A percentile compares a stretch with the other conserved stretches of the same genome.
Conservation (phyloP, 2,888 invertebrate species). For the Ophraella communa region DNA sequence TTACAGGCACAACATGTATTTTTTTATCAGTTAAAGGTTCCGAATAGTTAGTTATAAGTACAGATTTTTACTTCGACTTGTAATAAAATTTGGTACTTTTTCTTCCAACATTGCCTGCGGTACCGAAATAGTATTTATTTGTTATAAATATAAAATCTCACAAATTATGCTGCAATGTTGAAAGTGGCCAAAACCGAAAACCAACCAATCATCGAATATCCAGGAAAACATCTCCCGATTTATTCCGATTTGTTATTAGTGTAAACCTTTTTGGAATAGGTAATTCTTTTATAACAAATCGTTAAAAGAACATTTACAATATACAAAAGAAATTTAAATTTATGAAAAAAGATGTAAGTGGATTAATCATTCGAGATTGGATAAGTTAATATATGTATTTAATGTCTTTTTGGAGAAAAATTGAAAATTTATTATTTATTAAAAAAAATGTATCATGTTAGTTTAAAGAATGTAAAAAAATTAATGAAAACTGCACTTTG, state of each 20-base stretch:
- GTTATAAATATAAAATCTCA: no score
- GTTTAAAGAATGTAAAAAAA: no score
- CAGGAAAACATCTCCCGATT: background rate
- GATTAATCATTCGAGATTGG: conserved; percentile 6
- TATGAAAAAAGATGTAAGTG: background rate
- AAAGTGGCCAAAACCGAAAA: background rate
- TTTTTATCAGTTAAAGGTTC: conserved; percentile 26
- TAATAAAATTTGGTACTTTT: background rate
- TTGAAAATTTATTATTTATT: background rate
- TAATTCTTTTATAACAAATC: background rate
- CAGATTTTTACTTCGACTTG: background rate
- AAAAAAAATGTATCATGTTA: no score
- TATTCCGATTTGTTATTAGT: background rate
- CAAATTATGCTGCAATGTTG: background rate
- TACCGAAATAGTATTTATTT: background rate
- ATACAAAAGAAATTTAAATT: background rate
- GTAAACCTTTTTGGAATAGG: conserved; percentile 1
- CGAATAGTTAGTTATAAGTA: conserved; percentile 15
- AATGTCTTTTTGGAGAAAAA: background rate
- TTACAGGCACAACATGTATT: conserved; percentile 56
- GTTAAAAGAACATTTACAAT: background rate
- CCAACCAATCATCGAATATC: background rate
- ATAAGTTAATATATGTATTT: background rate
- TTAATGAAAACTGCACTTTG: no score
- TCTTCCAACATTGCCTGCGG: background rate